Percentiles rank a stretch among this genome's conserved stretches.
Evolutionary conservation across 2,888 invertebrate species (phyloP).

Genomic region (Papilio gigon): DNA sequence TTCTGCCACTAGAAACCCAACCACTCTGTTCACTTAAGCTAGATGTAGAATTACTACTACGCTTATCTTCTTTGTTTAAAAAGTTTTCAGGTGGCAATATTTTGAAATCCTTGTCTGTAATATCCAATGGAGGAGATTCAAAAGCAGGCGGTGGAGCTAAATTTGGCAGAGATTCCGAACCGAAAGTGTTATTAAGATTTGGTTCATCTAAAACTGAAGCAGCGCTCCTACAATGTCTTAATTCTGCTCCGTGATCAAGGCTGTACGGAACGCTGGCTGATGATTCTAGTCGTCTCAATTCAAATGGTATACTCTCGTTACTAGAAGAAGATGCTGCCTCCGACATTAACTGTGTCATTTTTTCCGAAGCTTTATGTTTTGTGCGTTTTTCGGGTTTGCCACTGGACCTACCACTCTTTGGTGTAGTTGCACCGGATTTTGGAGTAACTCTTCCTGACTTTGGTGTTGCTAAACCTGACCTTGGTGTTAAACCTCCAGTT

Average conservation of each 20-base stretch:
- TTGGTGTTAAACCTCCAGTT: slow-evolving; percentile 73
- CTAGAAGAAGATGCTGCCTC: slow-evolving; percentile 84
- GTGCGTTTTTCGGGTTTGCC: slow-evolving; percentile 76
- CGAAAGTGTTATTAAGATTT: slow-evolving; percentile 77
- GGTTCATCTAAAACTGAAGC: slow-evolving; percentile 82
- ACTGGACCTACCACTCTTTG: slow-evolving; percentile 82
- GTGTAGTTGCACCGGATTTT: slow-evolving; percentile 76
- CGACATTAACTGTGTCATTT: slow-evolving; percentile 80
- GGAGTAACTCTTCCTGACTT: slow-evolving; percentile 75
- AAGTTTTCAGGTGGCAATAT: slow-evolving; percentile 78
- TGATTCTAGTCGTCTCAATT: slow-evolving; percentile 78
- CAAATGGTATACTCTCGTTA: slow-evolving; percentile 81
- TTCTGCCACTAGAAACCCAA: slow-evolving; percentile 91
- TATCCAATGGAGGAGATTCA: slow-evolving; percentile 80
- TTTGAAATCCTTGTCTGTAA: slow-evolving; percentile 78
- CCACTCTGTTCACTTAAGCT: slow-evolving; percentile 92
- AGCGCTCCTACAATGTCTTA: slow-evolving; percentile 82
- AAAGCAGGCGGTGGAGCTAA: slow-evolving; percentile 85
- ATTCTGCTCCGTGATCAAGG: slow-evolving; percentile 78
- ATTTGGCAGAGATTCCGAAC: slow-evolving; percentile 88
- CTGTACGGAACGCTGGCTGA: slow-evolving; percentile 86
- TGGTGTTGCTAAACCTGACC: slow-evolving; percentile 73
- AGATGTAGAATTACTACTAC: slow-evolving; percentile 83
- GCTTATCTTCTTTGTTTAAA: slow-evolving; percentile 72
- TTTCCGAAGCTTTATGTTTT: slow-evolving; percentile 78